Evolutionary conservation across 2,888 invertebrate genomes (phyloP).

Genomic region (Euproctis similis): DNA sequence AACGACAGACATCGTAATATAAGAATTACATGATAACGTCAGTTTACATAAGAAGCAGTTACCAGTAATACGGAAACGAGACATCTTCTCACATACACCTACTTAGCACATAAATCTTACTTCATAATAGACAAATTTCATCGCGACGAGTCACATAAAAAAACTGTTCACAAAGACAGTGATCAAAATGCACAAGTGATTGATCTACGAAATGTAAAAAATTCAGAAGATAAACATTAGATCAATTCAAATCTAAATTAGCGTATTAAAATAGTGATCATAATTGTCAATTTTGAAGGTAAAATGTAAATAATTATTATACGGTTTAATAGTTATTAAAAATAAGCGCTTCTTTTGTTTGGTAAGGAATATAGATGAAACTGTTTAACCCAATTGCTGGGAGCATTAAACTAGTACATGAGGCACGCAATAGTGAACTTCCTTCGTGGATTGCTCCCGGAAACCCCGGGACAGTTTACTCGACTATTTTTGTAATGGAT

Average conservation of each 20-base stretch:
- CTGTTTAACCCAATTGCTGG: constrained; percentile 28
- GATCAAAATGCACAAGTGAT: too few relatives aligned
- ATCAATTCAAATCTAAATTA: too few relatives aligned
- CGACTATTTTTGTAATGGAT: constrained; percentile 56
- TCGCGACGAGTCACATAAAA: constrained; percentile 12
- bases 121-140: constrained; percentile 14
- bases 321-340: too few relatives aligned
- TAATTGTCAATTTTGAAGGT: too few relatives aligned
- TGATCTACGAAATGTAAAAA: too few relatives aligned
- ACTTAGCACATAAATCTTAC: constrained; percentile 8
- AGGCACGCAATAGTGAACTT: constrained; percentile 20
- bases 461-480: constrained; percentile 26
- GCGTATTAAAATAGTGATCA: too few relatives aligned
- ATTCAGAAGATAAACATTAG: too few relatives aligned
- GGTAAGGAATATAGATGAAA: constrained; percentile 1
- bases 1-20: neutral
- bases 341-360: too few relatives aligned
- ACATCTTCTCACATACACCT: constrained; percentile 8
- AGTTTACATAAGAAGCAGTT: neutral
- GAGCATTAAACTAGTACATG: constrained; percentile 22
- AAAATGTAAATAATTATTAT: too few relatives aligned
- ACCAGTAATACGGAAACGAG: constrained; percentile 4
- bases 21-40: neutral
- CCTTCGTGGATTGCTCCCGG: constrained; percentile 26
- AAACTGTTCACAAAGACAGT: too few relatives aligned